Evolutionary conservation across 2,113 vertebrate species (phyloP).

Genomic region (Clinocottus analis): DNA sequence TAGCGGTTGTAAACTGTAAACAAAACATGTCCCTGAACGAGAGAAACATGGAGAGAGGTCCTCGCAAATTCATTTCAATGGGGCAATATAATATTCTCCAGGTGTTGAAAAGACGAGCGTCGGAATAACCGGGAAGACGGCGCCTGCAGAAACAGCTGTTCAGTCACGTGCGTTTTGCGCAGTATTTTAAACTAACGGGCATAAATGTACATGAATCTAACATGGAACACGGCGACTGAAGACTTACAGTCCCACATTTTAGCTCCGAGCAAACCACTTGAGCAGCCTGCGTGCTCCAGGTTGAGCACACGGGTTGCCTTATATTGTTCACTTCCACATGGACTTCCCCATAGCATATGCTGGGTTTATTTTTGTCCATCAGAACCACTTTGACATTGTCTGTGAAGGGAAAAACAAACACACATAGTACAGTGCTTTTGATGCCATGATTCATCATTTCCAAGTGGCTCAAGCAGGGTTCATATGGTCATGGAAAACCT

Average conservation of each 20-base stretch:
- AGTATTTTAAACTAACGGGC: not conserved
- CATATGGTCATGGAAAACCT: too few species aligned
- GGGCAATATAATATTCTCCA: too few species aligned
- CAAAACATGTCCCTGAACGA: not conserved
- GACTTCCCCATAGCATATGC: conserved; percentile 51
- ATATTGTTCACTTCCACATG: fast-evolving
- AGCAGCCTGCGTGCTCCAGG: fast-evolving
- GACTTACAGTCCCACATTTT: conserved; percentile 52
- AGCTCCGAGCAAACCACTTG: conserved; percentile 66
- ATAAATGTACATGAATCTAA: not conserved
- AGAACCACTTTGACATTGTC: conserved; percentile 58
- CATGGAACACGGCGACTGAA: not conserved
- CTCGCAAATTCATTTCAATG: too few species aligned
- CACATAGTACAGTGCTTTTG: not conserved
- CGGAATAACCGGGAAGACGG: not conserved
- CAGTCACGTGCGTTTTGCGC: not conserved
- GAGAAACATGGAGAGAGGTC: too few species aligned
- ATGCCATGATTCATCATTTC: not conserved
- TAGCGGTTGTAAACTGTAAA: not conserved
- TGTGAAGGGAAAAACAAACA: conserved; percentile 22
- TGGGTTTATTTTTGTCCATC: fast-evolving
- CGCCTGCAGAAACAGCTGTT: not conserved
- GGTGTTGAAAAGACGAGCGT: not conserved
- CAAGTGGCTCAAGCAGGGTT: not conserved
- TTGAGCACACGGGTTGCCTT: conserved; percentile 31